A percentile compares a stretch with the other conserved stretches of the same genome.
Evolutionary conservation across 2,113 vertebrate species (phyloP).

Genomic region (Scalopus aquaticus): DNA sequence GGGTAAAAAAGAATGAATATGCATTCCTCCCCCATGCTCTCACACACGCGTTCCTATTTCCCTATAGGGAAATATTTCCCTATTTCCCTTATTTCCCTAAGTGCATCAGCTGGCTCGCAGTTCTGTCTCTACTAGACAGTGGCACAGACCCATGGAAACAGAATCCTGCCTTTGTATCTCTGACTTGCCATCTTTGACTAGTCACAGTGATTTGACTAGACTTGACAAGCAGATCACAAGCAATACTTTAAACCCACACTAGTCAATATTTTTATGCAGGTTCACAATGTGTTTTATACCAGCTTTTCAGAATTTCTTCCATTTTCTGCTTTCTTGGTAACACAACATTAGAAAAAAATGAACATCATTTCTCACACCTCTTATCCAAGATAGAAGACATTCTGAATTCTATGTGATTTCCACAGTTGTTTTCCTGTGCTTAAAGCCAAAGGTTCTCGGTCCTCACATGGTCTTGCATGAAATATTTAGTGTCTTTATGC

Average conservation of each 20-base stretch:
- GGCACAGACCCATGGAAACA: too few species aligned
- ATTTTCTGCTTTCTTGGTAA: constrained; percentile 29
- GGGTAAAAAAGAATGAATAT: neutral
- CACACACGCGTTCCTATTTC: neutral
- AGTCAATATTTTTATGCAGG: neutral
- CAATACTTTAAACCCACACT: neutral
- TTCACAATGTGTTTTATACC: neutral
- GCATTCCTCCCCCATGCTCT: neutral
- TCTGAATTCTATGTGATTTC: constrained; percentile 18
- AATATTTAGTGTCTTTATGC: neutral
- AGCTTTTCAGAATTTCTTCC: constrained; percentile 3
- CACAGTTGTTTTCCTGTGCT: neutral
- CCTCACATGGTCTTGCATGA: neutral
- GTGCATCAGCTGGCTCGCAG: neutral
- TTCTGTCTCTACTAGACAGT: neutral
- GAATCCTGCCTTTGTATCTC: neutral
- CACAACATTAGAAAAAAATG: neutral
- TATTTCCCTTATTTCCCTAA: neutral
- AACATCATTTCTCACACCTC: neutral
- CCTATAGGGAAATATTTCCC: too few species aligned
- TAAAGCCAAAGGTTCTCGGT: neutral
- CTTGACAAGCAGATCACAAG: neutral
- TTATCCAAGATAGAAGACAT: neutral
- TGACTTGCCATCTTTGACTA: neutral
- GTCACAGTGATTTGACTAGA: neutral